Evolutionary conservation across 92 coral and sea anemone genomes (phyloP).

Genomic region (Metridium senile): DNA sequence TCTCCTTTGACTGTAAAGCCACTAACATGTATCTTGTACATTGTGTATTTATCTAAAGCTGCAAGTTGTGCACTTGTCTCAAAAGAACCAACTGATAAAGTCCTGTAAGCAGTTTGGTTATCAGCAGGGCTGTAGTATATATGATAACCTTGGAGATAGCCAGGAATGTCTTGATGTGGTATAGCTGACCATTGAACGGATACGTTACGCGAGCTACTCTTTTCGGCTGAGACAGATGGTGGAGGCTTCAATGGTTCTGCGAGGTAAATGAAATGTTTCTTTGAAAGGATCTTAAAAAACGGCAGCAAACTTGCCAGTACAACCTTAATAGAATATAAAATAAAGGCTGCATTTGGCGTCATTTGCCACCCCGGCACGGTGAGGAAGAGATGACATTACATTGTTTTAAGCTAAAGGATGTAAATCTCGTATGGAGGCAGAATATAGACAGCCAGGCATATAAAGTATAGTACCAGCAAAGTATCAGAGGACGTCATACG

Average conservation of each 20-base stretch:
- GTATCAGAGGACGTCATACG: too few species aligned
- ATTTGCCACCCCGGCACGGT: too few species aligned
- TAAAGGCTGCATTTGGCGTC: too few species aligned
- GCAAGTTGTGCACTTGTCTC: conserved; percentile 25
- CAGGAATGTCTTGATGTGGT: conserved; percentile 41
- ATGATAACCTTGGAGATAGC: conserved; percentile 47
- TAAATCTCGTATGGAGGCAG: too few species aligned
- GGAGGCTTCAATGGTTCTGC: conserved; percentile 46
- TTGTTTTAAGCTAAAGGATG: too few species aligned
- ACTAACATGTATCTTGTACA: conserved; percentile 47
- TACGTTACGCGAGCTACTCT: conserved; percentile 35
- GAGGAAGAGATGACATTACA: too few species aligned
- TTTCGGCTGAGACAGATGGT: conserved; percentile 25
- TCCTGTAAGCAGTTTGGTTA: neutral
- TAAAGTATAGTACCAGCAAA: too few species aligned
- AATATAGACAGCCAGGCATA: too few species aligned
- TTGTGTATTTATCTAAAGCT: conserved; percentile 42
- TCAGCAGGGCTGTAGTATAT: conserved; percentile 29
- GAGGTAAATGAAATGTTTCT: neutral
- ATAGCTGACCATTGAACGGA: conserved; percentile 53
- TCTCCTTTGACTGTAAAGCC: conserved; percentile 61
- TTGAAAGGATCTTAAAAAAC: neutral
- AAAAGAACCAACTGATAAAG: conserved; percentile 34
- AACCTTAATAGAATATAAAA: neutral
- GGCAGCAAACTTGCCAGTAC: neutral